phyloP scores from a whole-genome alignment of 2,797 vertebrate genomes.

The Lerista edwardsae region DNA sequence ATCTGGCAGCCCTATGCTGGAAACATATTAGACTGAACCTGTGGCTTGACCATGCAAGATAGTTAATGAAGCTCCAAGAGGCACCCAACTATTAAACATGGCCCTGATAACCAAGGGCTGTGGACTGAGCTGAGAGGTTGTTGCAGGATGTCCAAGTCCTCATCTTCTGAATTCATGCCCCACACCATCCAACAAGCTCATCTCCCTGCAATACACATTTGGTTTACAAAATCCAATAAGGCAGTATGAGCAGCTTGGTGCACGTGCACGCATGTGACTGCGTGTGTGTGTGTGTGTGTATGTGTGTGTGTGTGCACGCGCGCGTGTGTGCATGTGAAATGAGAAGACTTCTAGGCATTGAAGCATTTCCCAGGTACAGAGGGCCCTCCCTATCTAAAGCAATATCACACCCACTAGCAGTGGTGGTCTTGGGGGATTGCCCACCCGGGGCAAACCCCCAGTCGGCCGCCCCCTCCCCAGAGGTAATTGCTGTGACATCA shows the following conservation, averaged over 20 bases:
- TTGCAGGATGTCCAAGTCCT: background rate
- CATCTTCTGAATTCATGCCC: background rate
- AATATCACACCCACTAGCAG: background rate
- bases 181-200: background rate
- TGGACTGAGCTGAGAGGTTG: background rate
- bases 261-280: no score
- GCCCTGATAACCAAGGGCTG: background rate
- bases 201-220: background rate
- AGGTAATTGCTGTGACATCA: no score
- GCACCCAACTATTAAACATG: background rate
- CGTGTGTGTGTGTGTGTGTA: no score
- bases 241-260: background rate
- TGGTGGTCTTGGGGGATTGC: no score
- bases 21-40: background rate
- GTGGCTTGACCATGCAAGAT: background rate
- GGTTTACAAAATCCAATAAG: background rate
- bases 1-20: background rate
- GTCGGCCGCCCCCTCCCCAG: no score
- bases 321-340: background rate
- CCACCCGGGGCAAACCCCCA: no score
- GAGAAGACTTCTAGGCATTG: background rate
- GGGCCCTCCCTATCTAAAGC: background rate
- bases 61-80: background rate
- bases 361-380: background rate
- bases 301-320: no score